phyloP scores from a whole-genome alignment of 2,797 vertebrate species.

The Myripristis murdjan region DNA sequence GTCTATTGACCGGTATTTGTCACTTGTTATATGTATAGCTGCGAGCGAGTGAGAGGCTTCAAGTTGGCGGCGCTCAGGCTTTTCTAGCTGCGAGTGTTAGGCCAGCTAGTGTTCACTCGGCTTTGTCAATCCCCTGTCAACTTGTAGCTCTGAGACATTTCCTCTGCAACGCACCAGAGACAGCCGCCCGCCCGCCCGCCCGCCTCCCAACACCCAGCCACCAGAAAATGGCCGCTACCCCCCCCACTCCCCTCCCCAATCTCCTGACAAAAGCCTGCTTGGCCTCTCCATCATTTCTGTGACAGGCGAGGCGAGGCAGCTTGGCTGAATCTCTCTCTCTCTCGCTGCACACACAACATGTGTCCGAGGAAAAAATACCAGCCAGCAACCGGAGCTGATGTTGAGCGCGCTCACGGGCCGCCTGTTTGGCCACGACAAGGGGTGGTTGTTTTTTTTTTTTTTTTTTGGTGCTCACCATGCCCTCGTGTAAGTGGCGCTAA shows the following conservation, averaged over 20 bases:
- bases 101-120: conserved; percentile 82
- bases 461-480: no score
- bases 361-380: no score
- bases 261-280: conserved; percentile 81
- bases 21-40: conserved; percentile 86
- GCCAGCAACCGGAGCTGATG: no score
- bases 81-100: conserved; percentile 86
- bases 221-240: conserved; percentile 80
- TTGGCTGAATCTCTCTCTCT: conserved; percentile 64
- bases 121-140: conserved; percentile 88
- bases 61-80: conserved; percentile 79
- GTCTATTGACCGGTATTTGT: conserved; percentile 85
- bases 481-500: no score
- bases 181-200: conserved; percentile 60
- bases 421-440: no score
- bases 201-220: conserved; percentile 68
- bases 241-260: conserved; percentile 21
- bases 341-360: conserved; percentile 36
- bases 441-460: no score
- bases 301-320: conserved; percentile 75
- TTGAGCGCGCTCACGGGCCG: no score
- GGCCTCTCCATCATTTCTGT: conserved; percentile 73
- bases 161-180: conserved; percentile 70
- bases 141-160: conserved; percentile 87
- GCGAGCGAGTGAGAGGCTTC: conserved; percentile 75